phyloP scores from a whole-genome alignment of 2,888 invertebrate species.

The Drosophila testacea region DNA sequence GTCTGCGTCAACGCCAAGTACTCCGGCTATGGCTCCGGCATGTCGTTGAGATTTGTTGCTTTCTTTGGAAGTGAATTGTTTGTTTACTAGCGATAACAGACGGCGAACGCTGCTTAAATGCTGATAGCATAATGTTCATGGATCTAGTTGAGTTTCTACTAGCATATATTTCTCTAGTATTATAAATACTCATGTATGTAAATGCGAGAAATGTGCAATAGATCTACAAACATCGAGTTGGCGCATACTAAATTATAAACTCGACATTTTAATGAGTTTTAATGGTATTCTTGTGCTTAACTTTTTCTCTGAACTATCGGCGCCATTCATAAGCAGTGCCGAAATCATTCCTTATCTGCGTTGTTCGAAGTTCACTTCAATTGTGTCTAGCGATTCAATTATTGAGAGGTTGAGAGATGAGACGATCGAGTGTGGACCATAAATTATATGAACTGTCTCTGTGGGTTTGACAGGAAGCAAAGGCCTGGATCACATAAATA shows the following conservation, averaged over 20 bases:
- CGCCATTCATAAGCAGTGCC: constrained; percentile 23
- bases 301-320: neutral
- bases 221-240: constrained; percentile 1
- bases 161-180: constrained; percentile 12
- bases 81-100: constrained; percentile 33
- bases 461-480: constrained; percentile 37
- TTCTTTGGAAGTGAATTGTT: constrained; percentile 1
- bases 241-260: constrained; percentile 17
- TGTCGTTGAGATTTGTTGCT: constrained; percentile 14
- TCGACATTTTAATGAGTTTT: constrained; percentile 41
- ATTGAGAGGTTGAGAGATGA: constrained; percentile 42
- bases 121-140: constrained; percentile 33
- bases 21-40: constrained; percentile 25
- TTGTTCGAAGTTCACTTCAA: constrained; percentile 54
- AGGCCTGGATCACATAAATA: constrained; percentile 30
- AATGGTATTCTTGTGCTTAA: constrained; percentile 7
- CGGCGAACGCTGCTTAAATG: constrained; percentile 17
- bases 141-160: constrained; percentile 15
- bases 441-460: constrained; percentile 30
- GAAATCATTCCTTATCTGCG: constrained; percentile 46
- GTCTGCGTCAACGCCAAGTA: constrained; percentile 8
- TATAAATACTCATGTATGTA: neutral
- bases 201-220: constrained; percentile 12
- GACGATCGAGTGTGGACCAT: constrained; percentile 32
- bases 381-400: constrained; percentile 58